Conservation (phyloP, 2,888 invertebrate species). For the Spodoptera picta region DNA sequence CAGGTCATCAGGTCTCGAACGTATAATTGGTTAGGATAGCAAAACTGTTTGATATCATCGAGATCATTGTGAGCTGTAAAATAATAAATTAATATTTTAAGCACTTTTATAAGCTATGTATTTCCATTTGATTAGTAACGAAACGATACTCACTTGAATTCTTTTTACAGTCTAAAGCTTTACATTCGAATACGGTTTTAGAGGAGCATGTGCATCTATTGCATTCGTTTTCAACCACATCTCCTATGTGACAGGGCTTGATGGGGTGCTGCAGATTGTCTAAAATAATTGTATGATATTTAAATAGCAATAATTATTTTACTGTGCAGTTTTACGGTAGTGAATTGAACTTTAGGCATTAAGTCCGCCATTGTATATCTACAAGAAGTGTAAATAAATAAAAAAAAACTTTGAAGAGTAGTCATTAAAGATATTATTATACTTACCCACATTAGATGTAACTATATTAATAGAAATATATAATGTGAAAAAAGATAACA, state of each 20-base stretch:
- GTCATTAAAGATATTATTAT: background rate
- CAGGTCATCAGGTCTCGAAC: conserved; percentile 63
- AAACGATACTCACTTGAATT: conserved; percentile 29
- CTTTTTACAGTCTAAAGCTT: conserved; percentile 40
- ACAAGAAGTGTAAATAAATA: too few relatives aligned
- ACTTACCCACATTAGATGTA: conserved; percentile 38
- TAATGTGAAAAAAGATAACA: conserved; percentile 20
- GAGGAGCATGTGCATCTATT: conserved; percentile 61
- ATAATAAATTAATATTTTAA: background rate
- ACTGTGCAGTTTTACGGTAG: too few relatives aligned
- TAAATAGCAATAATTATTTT: too few relatives aligned
- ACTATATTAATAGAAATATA: conserved; percentile 22
- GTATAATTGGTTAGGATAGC: conserved; percentile 67
- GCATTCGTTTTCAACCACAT: conserved; percentile 61
- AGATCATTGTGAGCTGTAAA: conserved; percentile 32
- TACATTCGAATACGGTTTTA: conserved; percentile 58
- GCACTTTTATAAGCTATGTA: too few relatives aligned
- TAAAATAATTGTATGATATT: conserved; percentile 35
- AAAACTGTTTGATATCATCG: conserved; percentile 34
- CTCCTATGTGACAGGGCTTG: conserved; percentile 59
- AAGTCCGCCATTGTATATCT: too few relatives aligned
- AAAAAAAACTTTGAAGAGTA: background rate
- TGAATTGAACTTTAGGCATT: background rate
- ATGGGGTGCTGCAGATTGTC: conserved; percentile 43
- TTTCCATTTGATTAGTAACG: background rate